Conservation (phyloP, 2,797 vertebrate genomes). For the Scleropages formosus region DNA sequence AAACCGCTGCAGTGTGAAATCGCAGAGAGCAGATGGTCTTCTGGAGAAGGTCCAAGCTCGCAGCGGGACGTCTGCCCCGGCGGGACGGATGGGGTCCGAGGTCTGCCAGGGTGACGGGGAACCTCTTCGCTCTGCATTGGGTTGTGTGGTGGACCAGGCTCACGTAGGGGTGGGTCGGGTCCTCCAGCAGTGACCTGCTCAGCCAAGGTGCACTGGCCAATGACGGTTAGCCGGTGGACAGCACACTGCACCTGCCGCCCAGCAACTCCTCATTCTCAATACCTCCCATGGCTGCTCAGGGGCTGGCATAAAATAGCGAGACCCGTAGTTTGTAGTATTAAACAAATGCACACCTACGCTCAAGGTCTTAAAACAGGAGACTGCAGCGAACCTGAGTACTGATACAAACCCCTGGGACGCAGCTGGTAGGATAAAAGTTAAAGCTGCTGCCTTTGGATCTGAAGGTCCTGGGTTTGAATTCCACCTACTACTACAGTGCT, state of each 20-base stretch:
- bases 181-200: conserved; percentile 8
- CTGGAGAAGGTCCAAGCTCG: conserved; percentile 64
- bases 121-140: conserved; percentile 54
- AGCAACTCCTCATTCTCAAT: conserved; percentile 30
- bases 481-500: too few species aligned
- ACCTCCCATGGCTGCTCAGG: conserved; percentile 45
- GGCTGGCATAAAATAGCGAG: conserved; percentile 59
- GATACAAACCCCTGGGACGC: too few species aligned
- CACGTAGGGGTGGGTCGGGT: conserved; percentile 53
- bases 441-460: too few species aligned
- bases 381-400: conserved; percentile 58
- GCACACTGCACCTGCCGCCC: conserved; percentile 17
- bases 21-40: conserved; percentile 70
- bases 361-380: conserved; percentile 58
- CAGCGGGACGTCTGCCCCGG: conserved; percentile 51
- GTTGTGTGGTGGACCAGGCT: conserved; percentile 36
- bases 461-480: too few species aligned
- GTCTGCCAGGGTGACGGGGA: not conserved
- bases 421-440: conserved; percentile 46
- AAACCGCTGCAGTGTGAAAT: conserved; percentile 67
- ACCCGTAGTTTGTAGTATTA: not conserved
- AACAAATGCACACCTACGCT: conserved; percentile 50
- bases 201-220: not conserved
- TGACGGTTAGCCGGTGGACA: too few species aligned
- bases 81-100: not conserved